phyloP scores from a whole-genome alignment of 2,113 vertebrate genomes.

The Capreolus pygargus region DNA sequence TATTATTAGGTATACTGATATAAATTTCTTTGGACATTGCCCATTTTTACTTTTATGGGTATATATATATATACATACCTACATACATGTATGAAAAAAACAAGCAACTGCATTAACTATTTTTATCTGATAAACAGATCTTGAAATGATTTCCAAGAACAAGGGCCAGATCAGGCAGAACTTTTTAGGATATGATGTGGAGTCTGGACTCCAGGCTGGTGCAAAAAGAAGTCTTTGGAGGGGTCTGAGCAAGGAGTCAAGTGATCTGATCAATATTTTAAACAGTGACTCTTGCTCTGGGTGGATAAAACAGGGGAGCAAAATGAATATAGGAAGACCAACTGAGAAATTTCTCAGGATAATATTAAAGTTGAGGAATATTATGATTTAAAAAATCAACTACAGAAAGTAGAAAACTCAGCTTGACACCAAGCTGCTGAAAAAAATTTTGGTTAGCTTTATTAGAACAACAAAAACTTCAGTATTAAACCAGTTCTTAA shows the following conservation, averaged over 20 bases:
- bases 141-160: background rate
- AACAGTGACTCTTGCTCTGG: background rate
- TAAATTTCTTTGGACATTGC: background rate
- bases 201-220: background rate
- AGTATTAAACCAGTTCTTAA: background rate
- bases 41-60: background rate
- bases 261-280: background rate
- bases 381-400: background rate
- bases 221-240: background rate
- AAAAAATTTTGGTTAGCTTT: background rate
- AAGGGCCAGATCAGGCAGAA: background rate
- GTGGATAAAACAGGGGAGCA: background rate
- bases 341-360: background rate
- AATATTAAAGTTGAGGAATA: background rate
- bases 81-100: background rate
- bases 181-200: background rate
- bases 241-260: background rate
- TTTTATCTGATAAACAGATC: background rate
- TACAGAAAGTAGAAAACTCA: background rate
- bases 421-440: background rate
- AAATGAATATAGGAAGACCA: conserved; percentile 1
- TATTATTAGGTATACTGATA: background rate
- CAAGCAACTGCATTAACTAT: background rate
- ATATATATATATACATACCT: background rate
- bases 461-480: background rate